Conservation (phyloP, 2,113 vertebrate genomes). For the Syngnathoides biaculeatus region DNA sequence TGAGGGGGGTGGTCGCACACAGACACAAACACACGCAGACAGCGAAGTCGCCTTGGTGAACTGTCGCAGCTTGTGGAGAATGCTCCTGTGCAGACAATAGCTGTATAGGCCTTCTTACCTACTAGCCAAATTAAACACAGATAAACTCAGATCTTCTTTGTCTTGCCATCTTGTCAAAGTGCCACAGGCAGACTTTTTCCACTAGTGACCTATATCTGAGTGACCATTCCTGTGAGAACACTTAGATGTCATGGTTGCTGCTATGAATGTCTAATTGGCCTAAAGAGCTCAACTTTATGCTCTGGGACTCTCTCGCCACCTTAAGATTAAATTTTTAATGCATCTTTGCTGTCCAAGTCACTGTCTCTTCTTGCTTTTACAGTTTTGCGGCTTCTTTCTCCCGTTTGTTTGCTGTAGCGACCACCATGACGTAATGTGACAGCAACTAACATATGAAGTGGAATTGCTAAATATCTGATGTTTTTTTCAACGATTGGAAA, state of each 20-base stretch:
- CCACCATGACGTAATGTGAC: too few relatives aligned
- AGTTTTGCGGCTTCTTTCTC: neutral
- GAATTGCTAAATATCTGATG: too few relatives aligned
- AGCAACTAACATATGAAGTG: too few relatives aligned
- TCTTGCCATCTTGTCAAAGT: neutral
- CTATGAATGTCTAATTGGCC: neutral
- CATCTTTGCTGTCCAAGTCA: neutral
- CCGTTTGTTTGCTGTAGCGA: neutral
- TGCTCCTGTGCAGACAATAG: slow-evolving; percentile 65
- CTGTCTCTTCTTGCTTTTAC: neutral
- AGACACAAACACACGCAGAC: slow-evolving; percentile 24
- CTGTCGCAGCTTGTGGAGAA: slow-evolving; percentile 59
- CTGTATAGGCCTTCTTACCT: slow-evolving; percentile 46
- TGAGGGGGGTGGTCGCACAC: slow-evolving; percentile 43
- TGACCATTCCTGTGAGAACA: neutral
- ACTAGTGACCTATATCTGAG: slow-evolving; percentile 9
- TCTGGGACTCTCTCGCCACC: neutral
- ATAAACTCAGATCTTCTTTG: slow-evolving; percentile 17
- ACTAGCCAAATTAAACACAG: slow-evolving; percentile 29
- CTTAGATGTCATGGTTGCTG: neutral
- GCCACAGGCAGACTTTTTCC: neutral
- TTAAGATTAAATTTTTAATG: neutral
- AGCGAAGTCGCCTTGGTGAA: slow-evolving; percentile 67
- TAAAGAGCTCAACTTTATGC: neutral
- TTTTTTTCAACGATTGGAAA: too few relatives aligned